These are phyloP conservation scores for Propithecus deckenii DNA, from an alignment of 2,797 vertebrate species.

Conservation along the genomic window DNA sequence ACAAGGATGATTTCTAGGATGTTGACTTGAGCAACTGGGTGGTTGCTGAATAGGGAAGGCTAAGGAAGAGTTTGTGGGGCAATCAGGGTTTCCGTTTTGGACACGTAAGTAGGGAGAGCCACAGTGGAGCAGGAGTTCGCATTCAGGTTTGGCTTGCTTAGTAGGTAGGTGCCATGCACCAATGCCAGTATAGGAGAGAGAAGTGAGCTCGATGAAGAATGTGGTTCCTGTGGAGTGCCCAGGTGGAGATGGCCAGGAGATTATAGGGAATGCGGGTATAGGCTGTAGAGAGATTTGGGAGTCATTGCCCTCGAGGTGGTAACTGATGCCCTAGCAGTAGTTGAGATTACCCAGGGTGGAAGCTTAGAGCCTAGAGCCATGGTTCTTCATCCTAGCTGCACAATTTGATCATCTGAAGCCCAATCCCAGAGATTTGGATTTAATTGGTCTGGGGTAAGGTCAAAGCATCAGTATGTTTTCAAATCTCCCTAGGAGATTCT, in stretches of 20 bases:
- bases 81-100: background rate
- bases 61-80: background rate
- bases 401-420: background rate
- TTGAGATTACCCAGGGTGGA: background rate
- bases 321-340: background rate
- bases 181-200: background rate
- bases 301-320: background rate
- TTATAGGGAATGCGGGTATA: background rate
- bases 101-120: background rate
- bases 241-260: background rate
- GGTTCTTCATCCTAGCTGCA: background rate
- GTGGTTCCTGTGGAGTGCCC: background rate
- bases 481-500: background rate
- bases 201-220: background rate
- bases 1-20: background rate
- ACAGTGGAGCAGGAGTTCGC: background rate
- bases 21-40: background rate
- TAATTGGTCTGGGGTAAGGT: background rate
- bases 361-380: background rate
- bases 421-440: background rate
- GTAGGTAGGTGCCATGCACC: background rate
- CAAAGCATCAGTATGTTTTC: background rate
- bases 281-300: background rate
- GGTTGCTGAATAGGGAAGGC: background rate
- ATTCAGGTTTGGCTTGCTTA: background rate